A percentile compares a stretch with the other conserved stretches of the same genome.
Conservation (phyloP, 2,797 vertebrate species). For the Enteromius anoplus region DNA sequence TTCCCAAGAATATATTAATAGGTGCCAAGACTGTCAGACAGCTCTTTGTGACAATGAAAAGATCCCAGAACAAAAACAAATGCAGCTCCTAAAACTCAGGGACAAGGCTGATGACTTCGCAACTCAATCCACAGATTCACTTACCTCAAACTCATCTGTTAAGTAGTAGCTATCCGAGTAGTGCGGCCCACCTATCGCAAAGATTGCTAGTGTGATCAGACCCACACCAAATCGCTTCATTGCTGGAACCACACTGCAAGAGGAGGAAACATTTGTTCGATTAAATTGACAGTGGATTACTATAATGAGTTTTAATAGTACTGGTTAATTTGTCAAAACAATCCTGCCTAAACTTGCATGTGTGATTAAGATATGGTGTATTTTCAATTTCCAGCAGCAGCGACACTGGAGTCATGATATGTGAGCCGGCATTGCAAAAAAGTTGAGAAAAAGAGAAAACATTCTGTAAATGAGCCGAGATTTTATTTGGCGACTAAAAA, state of each 20-base stretch:
- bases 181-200: slow-evolving; percentile 83
- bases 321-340: neutral
- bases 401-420: neutral
- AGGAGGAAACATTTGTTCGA: slow-evolving; percentile 7
- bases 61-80: slow-evolving; percentile 1
- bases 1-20: slow-evolving; percentile 9
- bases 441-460: neutral
- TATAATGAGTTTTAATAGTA: neutral
- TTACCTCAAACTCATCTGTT: slow-evolving; percentile 89
- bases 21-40: neutral
- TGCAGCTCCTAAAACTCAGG: neutral
- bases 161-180: slow-evolving; percentile 87
- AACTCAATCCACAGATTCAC: slow-evolving; percentile 53
- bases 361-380: neutral
- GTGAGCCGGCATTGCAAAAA: neutral
- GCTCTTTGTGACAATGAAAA: neutral
- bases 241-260: slow-evolving; percentile 84
- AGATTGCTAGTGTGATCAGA: slow-evolving; percentile 84
- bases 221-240: slow-evolving; percentile 89
- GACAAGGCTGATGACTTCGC: neutral
- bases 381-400: neutral
- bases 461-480: neutral
- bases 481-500: neutral
- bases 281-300: neutral
- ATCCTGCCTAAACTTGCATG: neutral